A percentile compares a stretch with the other conserved stretches of the same genome.
Evolutionary conservation across 2,113 vertebrate species (phyloP).

Genomic region (Mustela nigripes): DNA sequence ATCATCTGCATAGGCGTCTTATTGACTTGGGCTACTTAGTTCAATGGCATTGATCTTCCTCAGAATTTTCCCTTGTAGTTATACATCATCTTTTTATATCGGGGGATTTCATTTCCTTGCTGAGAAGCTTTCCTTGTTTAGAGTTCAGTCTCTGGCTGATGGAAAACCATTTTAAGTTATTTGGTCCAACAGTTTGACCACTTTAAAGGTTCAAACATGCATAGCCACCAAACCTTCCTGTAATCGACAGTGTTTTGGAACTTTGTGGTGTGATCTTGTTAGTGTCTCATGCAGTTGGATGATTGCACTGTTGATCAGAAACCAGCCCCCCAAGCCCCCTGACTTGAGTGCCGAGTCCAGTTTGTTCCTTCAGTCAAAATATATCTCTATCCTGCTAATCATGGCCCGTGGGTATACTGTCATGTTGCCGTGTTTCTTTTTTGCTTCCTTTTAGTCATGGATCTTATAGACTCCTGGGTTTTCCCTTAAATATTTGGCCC

Average conservation of each 20-base stretch:
- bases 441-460: slow-evolving; percentile 23
- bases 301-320: background rate
- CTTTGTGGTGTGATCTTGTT: background rate
- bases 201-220: background rate
- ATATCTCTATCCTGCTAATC: background rate
- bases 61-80: background rate
- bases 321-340: background rate
- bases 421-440: background rate
- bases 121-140: slow-evolving; percentile 8
- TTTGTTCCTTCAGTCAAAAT: background rate
- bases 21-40: background rate
- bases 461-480: background rate
- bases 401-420: background rate
- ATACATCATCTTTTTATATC: background rate
- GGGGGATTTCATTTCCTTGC: slow-evolving; percentile 11
- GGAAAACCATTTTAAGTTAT: background rate
- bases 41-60: background rate
- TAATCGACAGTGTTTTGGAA: background rate
- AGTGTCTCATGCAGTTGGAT: background rate
- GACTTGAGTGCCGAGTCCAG: background rate
- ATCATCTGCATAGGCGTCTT: background rate
- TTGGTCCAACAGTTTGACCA: background rate
- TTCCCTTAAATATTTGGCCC: background rate
- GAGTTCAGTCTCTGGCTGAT: background rate
- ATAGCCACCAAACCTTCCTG: background rate